These are phyloP conservation scores for Hyles euphorbiae DNA, from an alignment of 1,140 invertebrate genomes.

Conservation along the genomic window DNA sequence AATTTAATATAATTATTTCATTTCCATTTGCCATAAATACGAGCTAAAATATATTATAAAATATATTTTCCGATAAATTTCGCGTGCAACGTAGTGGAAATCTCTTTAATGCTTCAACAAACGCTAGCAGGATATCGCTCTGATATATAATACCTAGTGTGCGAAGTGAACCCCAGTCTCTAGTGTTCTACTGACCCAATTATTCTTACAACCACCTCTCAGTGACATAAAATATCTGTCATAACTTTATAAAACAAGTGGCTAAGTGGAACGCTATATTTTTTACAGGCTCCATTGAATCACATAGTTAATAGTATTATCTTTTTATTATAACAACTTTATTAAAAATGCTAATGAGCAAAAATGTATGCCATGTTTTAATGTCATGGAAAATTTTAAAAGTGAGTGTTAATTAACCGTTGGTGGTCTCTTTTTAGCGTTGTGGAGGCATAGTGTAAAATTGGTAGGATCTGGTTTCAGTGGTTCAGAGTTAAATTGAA, in stretches of 20 bases:
- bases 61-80: background rate
- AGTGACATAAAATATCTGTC: conserved; percentile 23
- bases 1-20: too few species aligned
- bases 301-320: too few species aligned
- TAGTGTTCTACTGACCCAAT: conserved; percentile 32
- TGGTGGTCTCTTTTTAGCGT: background rate
- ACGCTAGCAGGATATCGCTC: conserved; percentile 4
- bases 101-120: conserved; percentile 5
- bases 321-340: too few species aligned
- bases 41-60: too few species aligned
- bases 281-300: too few species aligned
- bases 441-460: background rate
- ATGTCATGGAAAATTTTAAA: too few species aligned
- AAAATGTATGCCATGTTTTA: too few species aligned
- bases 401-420: background rate
- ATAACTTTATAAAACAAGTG: conserved; percentile 5
- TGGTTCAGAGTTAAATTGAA: too few species aligned
- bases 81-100: background rate
- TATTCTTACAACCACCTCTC: conserved; percentile 22
- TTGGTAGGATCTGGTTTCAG: background rate
- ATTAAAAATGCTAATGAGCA: too few species aligned
- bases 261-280: too few species aligned
- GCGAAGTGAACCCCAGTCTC: conserved; percentile 12
- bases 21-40: too few species aligned
- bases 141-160: conserved; percentile 16